phyloP scores from a whole-genome alignment of 2,797 vertebrate genomes.

The Falco berigora region DNA sequence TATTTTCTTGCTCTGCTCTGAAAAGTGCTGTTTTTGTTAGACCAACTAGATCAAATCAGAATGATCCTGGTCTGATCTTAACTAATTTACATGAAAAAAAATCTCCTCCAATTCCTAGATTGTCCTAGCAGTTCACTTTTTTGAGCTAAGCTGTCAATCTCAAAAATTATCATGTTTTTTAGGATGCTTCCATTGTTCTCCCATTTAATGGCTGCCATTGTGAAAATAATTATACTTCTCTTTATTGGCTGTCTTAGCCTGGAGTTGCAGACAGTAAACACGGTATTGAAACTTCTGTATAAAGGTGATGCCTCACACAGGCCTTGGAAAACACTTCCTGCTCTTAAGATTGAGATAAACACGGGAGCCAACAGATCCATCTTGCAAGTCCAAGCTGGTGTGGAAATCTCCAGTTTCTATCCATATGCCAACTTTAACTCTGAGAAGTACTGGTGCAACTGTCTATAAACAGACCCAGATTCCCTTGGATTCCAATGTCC shows the following conservation, averaged over 20 bases:
- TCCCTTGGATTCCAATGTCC: neutral
- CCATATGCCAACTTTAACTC: neutral
- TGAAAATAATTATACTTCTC: slow-evolving; percentile 1
- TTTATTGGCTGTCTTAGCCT: neutral
- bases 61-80: neutral
- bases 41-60: neutral
- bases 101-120: neutral
- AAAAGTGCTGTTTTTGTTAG: neutral
- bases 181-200: neutral
- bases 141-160: neutral
- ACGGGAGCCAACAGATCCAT: neutral
- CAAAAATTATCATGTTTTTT: neutral
- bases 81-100: neutral
- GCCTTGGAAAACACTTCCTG: neutral
- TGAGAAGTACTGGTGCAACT: neutral
- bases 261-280: neutral
- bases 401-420: neutral
- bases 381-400: neutral
- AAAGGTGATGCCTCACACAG: slow-evolving; percentile 31
- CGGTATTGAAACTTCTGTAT: neutral
- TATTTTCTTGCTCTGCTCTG: neutral
- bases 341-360: slow-evolving; percentile 11
- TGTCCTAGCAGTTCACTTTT: neutral
- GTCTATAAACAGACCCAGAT: neutral
- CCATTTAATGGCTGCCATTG: neutral